A percentile compares a stretch with the other conserved stretches of the same genome.
These are phyloP conservation scores for Galemys pyrenaicus DNA, from an alignment of 2,113 vertebrate species.

Conservation along the genomic window DNA sequence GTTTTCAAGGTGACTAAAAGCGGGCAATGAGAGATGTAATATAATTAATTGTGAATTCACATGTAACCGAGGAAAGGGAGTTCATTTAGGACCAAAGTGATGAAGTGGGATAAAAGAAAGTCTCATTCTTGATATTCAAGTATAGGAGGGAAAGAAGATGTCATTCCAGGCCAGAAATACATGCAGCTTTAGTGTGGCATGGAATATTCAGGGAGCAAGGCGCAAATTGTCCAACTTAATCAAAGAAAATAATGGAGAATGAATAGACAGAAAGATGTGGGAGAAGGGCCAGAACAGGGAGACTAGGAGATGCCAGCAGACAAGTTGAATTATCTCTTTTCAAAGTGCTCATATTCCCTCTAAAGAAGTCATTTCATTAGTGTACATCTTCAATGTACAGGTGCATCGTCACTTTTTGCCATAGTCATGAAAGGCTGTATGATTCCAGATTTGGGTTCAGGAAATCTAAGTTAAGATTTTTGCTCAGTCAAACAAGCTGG, in stretches of 20 bases:
- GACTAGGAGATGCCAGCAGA: background rate
- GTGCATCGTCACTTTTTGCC: background rate
- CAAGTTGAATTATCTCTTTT: background rate
- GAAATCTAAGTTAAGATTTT: background rate
- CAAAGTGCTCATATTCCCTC: background rate
- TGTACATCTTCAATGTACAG: background rate
- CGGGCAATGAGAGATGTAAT: background rate
- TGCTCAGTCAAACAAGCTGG: background rate
- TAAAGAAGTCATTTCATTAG: background rate
- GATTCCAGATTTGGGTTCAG: background rate
- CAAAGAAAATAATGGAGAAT: background rate
- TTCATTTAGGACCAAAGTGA: background rate
- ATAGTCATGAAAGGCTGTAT: background rate
- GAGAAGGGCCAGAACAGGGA: accelerated
- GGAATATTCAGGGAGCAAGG: background rate
- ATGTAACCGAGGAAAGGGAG: background rate
- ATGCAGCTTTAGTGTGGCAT: background rate
- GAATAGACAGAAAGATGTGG: background rate
- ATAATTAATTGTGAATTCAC: background rate
- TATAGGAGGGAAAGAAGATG: background rate
- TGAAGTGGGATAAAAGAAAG: background rate
- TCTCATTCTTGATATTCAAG: background rate
- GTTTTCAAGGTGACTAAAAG: background rate
- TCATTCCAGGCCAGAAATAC: background rate
- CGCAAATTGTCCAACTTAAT: background rate